Conservation (phyloP, 2,113 vertebrate genomes). For the Otocyon megalotis region DNA sequence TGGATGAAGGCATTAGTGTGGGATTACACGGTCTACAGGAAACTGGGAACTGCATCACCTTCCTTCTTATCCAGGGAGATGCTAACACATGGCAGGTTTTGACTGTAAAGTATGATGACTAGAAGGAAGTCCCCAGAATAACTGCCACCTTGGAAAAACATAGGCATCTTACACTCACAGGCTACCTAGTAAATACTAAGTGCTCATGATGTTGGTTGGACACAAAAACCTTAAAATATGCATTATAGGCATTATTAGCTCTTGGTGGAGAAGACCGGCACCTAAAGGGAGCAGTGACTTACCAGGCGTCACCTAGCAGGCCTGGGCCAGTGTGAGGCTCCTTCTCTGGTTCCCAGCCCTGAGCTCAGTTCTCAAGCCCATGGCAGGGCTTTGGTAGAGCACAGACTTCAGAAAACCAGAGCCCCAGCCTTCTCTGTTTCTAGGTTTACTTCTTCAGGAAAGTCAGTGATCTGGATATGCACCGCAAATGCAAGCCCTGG, state of each 20-base stretch:
- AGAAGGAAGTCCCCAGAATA: not conserved
- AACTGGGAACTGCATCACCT: not conserved
- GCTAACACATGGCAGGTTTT: not conserved
- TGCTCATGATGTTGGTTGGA: not conserved
- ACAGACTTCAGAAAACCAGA: not conserved
- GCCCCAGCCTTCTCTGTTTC: not conserved
- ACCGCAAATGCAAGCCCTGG: not conserved
- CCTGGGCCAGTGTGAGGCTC: rapidly evolving
- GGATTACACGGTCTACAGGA: not conserved
- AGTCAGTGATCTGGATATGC: not conserved
- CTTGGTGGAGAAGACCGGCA: not conserved
- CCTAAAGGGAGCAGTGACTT: not conserved
- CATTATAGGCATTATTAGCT: not conserved
- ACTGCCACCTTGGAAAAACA: not conserved
- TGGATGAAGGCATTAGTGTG: rapidly evolving
- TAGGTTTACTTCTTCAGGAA: not conserved
- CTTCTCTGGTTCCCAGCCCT: not conserved
- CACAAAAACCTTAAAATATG: too few relatives aligned
- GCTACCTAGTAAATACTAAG: rapidly evolving
- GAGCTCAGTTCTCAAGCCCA: too few relatives aligned
- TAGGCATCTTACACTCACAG: too few relatives aligned
- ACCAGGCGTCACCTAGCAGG: rapidly evolving
- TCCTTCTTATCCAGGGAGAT: not conserved
- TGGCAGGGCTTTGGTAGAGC: not conserved
- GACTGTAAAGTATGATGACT: not conserved